Base-by-base conservation (phyloP, 2,113 vertebrate species). In the Tetrao urogallus region DNA sequence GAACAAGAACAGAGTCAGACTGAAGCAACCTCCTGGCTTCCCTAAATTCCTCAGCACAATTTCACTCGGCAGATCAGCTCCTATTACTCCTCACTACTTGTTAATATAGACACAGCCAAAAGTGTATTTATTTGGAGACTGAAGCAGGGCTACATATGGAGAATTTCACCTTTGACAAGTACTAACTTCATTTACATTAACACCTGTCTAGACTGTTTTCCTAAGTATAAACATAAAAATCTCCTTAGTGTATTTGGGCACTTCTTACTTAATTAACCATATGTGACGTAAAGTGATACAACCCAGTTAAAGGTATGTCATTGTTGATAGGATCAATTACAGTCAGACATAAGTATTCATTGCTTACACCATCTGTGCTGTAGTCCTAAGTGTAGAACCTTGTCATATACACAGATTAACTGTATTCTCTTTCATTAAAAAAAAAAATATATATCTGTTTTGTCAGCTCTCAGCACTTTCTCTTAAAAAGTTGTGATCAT, bases 311-410 rank as follows among this genome's bases (percentile, higher is more conserved):
- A 97, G 95, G 96, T 97, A 96, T 95, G 95, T 94, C 95, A 96
- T 90, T 96, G 94, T 97, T 96, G 96, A 97, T 95, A 97, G 95
- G 95, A 96, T 97, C 96, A 97, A 70, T 97, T 97, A 95, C 96
- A 97, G 96, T 92, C 92, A 96, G 94, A 82, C 94, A 95, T 96
- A 95, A 95, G 95, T 93, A 95, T 89, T 96, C 96, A 90, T 36
- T 96, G 93, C 92, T 93, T 94, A 63, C 36, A 60, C 96, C 96
- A 97, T 97, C 95, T 97, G 96, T 92, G 93, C 94, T 82, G 86
- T 88, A 95, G 52, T 93, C 86, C 76, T 94, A 95, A 95, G 93
- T 84, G 94, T 83, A 95, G 88, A 96, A 97, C 94, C 93, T 78
- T 88, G 93, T 95, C 95, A 95, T 84, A 94, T 73, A 94, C 86